phyloP scores from a whole-genome alignment of 2,797 vertebrate genomes.

The Takifugu ocellatus region DNA sequence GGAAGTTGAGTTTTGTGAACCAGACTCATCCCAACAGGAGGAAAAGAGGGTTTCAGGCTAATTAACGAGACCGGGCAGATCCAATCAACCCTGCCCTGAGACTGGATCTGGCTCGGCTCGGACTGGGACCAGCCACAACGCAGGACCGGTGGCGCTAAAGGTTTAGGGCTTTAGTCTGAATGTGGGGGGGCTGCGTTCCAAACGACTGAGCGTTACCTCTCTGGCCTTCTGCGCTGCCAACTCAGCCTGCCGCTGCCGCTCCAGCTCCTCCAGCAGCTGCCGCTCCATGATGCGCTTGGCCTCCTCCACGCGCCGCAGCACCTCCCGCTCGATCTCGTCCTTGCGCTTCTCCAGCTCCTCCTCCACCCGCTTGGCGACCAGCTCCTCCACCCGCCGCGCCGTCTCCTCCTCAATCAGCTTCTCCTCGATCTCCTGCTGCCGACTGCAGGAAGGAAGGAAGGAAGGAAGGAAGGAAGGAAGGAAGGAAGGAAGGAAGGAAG shows the following conservation, averaged over 20 bases:
- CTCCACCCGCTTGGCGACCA: conserved; percentile 96
- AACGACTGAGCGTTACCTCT: conserved; percentile 99
- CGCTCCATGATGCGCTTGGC: conserved; percentile 53
- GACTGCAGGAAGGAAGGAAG: too few species aligned
- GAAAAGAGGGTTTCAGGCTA: too few species aligned
- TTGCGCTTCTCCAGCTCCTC: conserved; percentile 97
- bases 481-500: too few species aligned
- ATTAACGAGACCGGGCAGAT: too few species aligned
- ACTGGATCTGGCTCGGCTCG: conserved; percentile 50
- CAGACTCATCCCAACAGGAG: too few species aligned
- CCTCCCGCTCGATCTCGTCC: conserved; percentile 97
- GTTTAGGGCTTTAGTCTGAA: background rate
- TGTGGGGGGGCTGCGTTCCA: conserved; percentile 83
- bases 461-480: too few species aligned
- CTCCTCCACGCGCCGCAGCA: conserved; percentile 41
- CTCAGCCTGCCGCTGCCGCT: conserved; percentile 97
- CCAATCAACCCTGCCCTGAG: too few species aligned
- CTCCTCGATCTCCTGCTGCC: conserved; percentile 96
- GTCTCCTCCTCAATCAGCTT: conserved; percentile 99
- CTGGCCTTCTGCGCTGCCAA: conserved; percentile 95
- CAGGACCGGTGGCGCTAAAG: conserved; percentile 14
- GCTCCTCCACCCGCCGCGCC: conserved; percentile 94
- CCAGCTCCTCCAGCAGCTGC: conserved; percentile 99
- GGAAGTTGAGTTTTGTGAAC: too few species aligned
- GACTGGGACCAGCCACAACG: conserved; percentile 10